These are phyloP conservation scores for Zoanthus sociatus DNA, from an alignment of 92 coral and sea anemone species.

Conservation along the genomic window DNA sequence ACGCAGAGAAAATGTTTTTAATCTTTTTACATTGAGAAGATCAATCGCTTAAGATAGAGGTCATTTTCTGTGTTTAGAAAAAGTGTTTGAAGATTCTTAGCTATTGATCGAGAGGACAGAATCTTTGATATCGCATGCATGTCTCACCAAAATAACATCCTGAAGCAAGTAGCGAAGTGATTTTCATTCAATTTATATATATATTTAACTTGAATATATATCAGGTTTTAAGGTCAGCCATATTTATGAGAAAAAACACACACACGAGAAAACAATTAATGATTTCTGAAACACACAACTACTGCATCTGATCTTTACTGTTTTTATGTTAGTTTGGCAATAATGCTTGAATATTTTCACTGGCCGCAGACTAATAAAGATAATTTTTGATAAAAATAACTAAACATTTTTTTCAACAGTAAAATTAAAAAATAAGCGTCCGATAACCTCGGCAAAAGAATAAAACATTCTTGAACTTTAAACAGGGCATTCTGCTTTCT, in stretches of 20 bases:
- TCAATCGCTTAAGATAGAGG: background rate
- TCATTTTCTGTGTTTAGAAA: background rate
- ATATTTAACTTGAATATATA: background rate
- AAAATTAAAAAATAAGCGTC: no score
- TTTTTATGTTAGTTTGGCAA: no score
- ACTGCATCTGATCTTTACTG: background rate
- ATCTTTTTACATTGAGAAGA: background rate
- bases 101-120: constrained; percentile 1
- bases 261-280: background rate
- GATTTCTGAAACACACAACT: background rate
- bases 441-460: no score
- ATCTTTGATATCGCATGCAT: background rate
- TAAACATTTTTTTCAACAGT: no score
- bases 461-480: no score
- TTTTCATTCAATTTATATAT: background rate
- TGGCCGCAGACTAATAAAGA: no score
- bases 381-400: no score
- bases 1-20: background rate
- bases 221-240: background rate
- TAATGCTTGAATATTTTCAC: no score
- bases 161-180: background rate
- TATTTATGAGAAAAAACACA: background rate
- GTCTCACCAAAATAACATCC: no score
- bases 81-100: background rate
- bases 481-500: no score